phyloP scores from a whole-genome alignment of 1,140 invertebrate genomes.

The Drosophila repleta region DNA sequence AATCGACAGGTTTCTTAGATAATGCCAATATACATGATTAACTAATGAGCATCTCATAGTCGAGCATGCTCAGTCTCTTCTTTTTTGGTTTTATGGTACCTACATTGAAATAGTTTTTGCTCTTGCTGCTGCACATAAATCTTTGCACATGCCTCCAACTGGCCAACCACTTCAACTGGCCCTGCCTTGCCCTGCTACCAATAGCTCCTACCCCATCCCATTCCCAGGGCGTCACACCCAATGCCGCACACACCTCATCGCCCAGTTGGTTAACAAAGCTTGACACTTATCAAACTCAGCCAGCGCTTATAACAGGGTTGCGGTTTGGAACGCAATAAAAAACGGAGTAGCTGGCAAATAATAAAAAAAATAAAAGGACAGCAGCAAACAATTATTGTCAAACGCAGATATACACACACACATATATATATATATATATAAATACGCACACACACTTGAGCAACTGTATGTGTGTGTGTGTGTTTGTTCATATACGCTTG shows the following conservation, averaged over 20 bases:
- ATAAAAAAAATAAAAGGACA: slow-evolving; percentile 51
- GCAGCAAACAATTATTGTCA: slow-evolving; percentile 74
- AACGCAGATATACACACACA: slow-evolving; percentile 46
- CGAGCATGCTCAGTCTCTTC: background rate
- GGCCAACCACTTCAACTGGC: background rate
- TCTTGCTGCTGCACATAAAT: slow-evolving; percentile 62
- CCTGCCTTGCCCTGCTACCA: background rate
- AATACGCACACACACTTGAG: background rate
- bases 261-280: slow-evolving; percentile 50
- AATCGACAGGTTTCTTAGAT: too few species aligned
- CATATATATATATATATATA: slow-evolving; percentile 13
- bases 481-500: background rate
- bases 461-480: background rate
- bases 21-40: too few species aligned
- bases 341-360: slow-evolving; percentile 48
- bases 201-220: background rate
- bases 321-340: slow-evolving; percentile 53
- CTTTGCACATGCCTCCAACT: slow-evolving; percentile 29
- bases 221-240: background rate
- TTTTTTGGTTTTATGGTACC: slow-evolving; percentile 3
- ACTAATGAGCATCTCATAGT: slow-evolving; percentile 15
- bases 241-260: slow-evolving; percentile 14
- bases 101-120: slow-evolving; percentile 59
- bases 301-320: slow-evolving; percentile 47
- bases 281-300: slow-evolving; percentile 51